Conservation (phyloP, 1,140 invertebrate species). For the Drepana arcuata region DNA sequence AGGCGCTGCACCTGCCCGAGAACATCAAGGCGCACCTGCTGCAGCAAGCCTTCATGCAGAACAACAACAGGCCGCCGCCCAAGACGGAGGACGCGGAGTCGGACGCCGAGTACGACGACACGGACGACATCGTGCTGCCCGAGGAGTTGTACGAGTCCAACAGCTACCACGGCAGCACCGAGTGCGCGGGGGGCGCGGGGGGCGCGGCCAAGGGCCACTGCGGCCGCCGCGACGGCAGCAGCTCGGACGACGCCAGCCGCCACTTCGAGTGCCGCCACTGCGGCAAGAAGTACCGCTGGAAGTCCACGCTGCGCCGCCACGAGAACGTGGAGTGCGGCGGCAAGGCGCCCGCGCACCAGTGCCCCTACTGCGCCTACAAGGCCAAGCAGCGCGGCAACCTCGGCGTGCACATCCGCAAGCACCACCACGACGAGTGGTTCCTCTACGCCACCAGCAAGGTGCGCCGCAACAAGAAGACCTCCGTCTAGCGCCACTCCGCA, state of each 20-base stretch:
- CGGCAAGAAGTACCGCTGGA: slow-evolving; percentile 86
- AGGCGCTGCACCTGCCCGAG: slow-evolving; percentile 17
- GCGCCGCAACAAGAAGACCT: slow-evolving; percentile 59
- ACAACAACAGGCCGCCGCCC: slow-evolving; percentile 39
- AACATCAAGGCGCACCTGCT: slow-evolving; percentile 44
- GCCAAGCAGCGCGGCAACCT: slow-evolving; percentile 86
- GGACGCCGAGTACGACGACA: slow-evolving; percentile 59
- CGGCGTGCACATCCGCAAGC: slow-evolving; percentile 85
- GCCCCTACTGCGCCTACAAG: slow-evolving; percentile 84
- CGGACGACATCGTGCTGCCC: slow-evolving; percentile 66
- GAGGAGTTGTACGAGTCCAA: slow-evolving; percentile 46
- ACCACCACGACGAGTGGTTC: slow-evolving; percentile 74
- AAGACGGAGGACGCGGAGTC: slow-evolving; percentile 47
- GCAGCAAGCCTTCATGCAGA: slow-evolving; percentile 51
- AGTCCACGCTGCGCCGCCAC: slow-evolving; percentile 85
- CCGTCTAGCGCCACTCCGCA: slow-evolving; percentile 20
- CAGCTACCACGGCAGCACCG: slow-evolving; percentile 21
- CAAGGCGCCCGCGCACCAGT: slow-evolving; percentile 85
- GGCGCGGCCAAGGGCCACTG: slow-evolving; percentile 54
- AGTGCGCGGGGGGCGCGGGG: slow-evolving; percentile 57
- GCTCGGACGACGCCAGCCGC: slow-evolving; percentile 74
- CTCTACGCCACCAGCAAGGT: slow-evolving; percentile 64
- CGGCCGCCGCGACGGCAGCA: slow-evolving; percentile 20
- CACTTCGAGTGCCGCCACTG: slow-evolving; percentile 85
- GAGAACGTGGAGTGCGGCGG: slow-evolving; percentile 91